These are phyloP conservation scores for Crotalus horridus DNA, from an alignment of 2,113 vertebrate species.

Conservation along the genomic window DNA sequence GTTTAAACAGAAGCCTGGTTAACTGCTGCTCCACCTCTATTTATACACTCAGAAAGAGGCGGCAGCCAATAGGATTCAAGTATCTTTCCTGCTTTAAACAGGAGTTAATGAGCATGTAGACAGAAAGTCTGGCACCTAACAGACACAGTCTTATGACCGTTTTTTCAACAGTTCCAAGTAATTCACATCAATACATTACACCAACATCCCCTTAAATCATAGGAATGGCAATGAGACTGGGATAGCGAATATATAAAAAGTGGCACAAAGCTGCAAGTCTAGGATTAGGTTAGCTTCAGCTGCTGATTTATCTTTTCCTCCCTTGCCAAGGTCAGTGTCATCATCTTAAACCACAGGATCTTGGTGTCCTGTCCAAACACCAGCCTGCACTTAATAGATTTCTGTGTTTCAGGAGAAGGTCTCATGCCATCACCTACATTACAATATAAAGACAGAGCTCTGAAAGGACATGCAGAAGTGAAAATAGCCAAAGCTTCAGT, in stretches of 20 bases:
- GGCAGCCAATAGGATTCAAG: no score
- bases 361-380: constrained; percentile 52
- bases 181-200: no score
- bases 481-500: constrained; percentile 24
- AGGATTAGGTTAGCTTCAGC: constrained; percentile 51
- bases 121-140: no score
- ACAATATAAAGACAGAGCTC: constrained; percentile 24
- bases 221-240: constrained; percentile 46
- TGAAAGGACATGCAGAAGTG: constrained; percentile 46
- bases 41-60: no score
- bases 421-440: constrained; percentile 27
- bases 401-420: constrained; percentile 48
- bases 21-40: no score
- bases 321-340: constrained; percentile 47
- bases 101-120: no score
- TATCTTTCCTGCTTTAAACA: no score
- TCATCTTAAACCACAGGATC: constrained; percentile 32
- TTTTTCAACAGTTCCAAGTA: no score
- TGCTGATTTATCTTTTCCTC: constrained; percentile 19
- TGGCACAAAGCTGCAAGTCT: constrained; percentile 57
- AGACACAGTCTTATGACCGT: no score
- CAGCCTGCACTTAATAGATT: constrained; percentile 46
- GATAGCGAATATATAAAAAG: constrained; percentile 46
- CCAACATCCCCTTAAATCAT: constrained; percentile 34
- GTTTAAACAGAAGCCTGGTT: no score